Percentiles rank a stretch among this genome's conserved stretches.
phyloP scores from a whole-genome alignment of 2,113 vertebrate genomes.

The Gracilinanus agilis region DNA sequence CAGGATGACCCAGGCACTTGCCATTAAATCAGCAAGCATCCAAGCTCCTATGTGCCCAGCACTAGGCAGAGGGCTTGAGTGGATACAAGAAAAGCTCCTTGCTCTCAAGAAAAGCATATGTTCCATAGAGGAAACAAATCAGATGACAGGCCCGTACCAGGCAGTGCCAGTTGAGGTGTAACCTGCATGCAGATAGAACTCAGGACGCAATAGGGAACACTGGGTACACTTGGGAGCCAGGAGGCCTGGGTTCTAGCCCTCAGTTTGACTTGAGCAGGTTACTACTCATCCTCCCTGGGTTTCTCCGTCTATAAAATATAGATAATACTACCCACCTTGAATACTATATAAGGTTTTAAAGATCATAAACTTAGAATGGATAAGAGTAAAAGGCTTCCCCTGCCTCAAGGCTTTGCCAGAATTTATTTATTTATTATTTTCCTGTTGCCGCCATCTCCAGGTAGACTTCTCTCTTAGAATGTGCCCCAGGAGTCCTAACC shows the following conservation, averaged over 20 bases:
- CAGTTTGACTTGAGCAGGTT: not conserved
- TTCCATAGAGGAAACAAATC: not conserved
- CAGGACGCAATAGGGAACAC: not conserved
- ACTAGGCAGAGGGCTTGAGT: not conserved
- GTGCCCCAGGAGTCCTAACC: not conserved
- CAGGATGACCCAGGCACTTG: not conserved
- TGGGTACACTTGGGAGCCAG: not conserved
- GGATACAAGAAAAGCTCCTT: not conserved
- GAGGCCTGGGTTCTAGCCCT: not conserved
- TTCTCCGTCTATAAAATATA: not conserved
- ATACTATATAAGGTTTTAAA: not conserved
- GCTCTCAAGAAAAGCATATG: not conserved
- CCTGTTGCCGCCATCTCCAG: not conserved
- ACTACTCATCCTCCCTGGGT: not conserved
- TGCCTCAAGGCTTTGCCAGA: not conserved
- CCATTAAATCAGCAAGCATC: not conserved
- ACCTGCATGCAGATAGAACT: not conserved
- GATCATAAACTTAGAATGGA: fast-evolving
- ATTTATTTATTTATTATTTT: not conserved
- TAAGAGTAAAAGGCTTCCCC: not conserved
- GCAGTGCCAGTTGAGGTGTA: not conserved
- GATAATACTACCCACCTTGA: no score
- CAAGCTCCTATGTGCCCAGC: not conserved
- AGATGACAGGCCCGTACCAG: not conserved
- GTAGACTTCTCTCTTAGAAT: not conserved